Base-by-base conservation (phyloP, 2,888 invertebrate species). In the Oeneis ivallda region DNA sequence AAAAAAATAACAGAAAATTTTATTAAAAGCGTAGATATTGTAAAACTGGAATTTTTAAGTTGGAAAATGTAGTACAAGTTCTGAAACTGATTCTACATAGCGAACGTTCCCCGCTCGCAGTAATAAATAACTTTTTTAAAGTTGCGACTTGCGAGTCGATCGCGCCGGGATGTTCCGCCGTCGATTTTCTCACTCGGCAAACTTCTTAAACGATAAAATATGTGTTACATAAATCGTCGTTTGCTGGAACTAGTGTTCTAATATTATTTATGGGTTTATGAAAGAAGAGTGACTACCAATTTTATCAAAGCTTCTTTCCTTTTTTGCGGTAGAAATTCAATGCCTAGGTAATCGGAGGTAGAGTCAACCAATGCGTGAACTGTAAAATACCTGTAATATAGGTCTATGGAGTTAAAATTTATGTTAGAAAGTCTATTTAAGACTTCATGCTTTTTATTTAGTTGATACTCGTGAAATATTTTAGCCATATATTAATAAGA, bases 71-170 rank as follows among this genome's bases (percentile, higher is more conserved):
- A 56, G 8, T 13, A 19, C n/a, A 8, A 56, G 56, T 56, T 41
- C 11, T 13, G 17, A 19, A 37, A 56, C 41, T 7, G 19, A 56
- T 26, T 56, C 19, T 13, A 7, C 13, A 19, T 19, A 2, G 19
- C 41, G 11, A 19, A 17, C 39, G 19, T 11, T n/a, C n/a, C 37
- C 10, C 11, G 37, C 54, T 11, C 17, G 11, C 17, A 9, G 34
- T n/a, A 53, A 37, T 53, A 53, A 37, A 53, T 53, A 53, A 53
- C 34, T 53, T 53, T 53, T 53, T 15, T 15, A 53, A 45, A 53
- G 53, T 53, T 37, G n/a, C 37, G 34, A 53, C 34, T 53, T 37
- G n/a, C 37, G 34, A 53, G 53, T 53, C 34, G 15, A 54, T 19
- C 17, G 17, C 54, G 19, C n/a, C 53, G 53, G 37, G 53, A 34